These are phyloP conservation scores for Thripadectes ignobilis DNA, from an alignment of 2,797 vertebrate genomes.

Conservation along the genomic window DNA sequence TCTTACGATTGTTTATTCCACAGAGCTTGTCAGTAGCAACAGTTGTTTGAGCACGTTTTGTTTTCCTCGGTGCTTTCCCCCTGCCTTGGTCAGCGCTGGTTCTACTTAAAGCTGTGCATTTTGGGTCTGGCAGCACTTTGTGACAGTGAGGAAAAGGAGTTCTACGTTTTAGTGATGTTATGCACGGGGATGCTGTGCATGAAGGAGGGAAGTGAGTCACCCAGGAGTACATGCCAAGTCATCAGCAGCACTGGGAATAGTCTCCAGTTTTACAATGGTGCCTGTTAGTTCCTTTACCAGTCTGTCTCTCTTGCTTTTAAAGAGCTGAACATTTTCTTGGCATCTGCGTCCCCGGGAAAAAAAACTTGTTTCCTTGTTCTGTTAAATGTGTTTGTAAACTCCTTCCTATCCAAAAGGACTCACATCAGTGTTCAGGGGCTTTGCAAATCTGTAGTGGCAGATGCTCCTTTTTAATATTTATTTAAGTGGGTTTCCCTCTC, in stretches of 20 bases:
- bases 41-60: background rate
- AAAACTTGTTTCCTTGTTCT: background rate
- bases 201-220: constrained; percentile 42
- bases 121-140: background rate
- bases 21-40: background rate
- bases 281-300: background rate
- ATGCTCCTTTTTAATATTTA: background rate
- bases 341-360: background rate
- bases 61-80: background rate
- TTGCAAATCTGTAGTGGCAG: background rate
- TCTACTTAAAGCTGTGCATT: background rate
- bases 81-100: background rate
- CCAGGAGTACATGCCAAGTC: constrained; percentile 7
- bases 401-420: background rate
- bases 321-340: constrained; percentile 10
- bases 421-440: background rate
- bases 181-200: background rate
- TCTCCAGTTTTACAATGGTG: background rate
- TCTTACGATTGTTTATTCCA: background rate
- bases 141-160: background rate
- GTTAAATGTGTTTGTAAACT: constrained; percentile 17
- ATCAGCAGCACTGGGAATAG: background rate
- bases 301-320: background rate
- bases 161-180: background rate
- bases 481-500: background rate